Evolutionary conservation across 1,140 invertebrate species (phyloP), one percentile per base, ranked within the genome.

Genomic region (Mercenaria mercenaria): DNA sequence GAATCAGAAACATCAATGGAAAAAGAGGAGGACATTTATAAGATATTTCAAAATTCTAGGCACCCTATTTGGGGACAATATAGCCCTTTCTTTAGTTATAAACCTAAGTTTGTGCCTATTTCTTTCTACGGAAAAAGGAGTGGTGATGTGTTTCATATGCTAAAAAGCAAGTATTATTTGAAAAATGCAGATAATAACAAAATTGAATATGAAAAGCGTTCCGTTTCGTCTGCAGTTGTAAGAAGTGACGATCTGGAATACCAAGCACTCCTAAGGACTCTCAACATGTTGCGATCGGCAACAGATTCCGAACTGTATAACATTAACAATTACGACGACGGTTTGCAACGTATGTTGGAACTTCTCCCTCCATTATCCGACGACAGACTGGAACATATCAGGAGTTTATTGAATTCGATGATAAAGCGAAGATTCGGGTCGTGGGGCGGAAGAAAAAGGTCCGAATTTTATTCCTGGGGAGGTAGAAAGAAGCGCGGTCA

Each of bases 401-500:
- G 56, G 11, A 52, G 26, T 8, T 26, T 79, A 20, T 50, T 79
- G 29, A 52, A 50, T 23, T 52, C 43, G 26, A 32, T 79, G 2
- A 52, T 79, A 4, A 50, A 50, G 34, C 50, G 47, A 79, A 0
- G 76, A 39, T 37, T 37, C 15, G 47, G 47, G n/a, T 37, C 76
- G 32, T 79, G 76, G 76, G 32, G 18, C 0, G 76, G 76, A 37
- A 47, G 41, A 50, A 79, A 79, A 29, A 23, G 76, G 4, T 79
- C 76, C 15, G 76, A 79, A 23, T 79, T 79, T 52, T 79, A 79
- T 23, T 79, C 76, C 0, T 79, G 76, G 76, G 76, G 76, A 0
- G 76, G 76, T 34, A 56, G 34, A 29, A 72, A 72, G 20, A 72
- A 72, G 34, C 34, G 67, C 15, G 23, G 18, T 72, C 34, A 72